Evolutionary conservation across 2,888 invertebrate genomes (phyloP).

Genomic region (Cephus pygmeus): DNA sequence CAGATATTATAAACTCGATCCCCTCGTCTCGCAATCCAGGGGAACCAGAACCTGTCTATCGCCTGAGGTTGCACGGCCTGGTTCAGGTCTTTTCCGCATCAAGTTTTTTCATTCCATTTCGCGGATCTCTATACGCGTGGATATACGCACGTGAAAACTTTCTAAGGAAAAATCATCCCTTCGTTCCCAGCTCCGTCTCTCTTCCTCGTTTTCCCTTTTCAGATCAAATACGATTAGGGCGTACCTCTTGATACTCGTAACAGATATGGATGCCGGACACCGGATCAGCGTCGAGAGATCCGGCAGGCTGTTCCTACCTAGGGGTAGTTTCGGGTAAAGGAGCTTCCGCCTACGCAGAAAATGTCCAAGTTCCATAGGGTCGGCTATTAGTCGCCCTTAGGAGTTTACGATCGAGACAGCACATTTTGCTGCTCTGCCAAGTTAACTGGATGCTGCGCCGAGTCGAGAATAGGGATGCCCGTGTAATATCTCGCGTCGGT

Average conservation of each 20-base stretch:
- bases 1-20: background rate
- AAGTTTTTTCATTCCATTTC: background rate
- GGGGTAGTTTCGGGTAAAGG: background rate
- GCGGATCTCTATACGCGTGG: background rate
- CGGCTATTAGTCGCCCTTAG: conserved; percentile 37
- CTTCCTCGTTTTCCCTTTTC: background rate
- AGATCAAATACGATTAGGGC: background rate
- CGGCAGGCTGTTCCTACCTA: background rate
- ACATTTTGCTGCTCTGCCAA: background rate
- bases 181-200: background rate
- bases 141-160: background rate
- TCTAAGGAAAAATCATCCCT: background rate
- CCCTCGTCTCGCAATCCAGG: background rate
- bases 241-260: background rate
- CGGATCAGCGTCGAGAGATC: background rate
- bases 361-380: background rate
- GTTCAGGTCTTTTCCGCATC: background rate
- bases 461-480: background rate
- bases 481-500: conserved; percentile 13
- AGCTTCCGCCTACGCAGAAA: background rate
- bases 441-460: background rate
- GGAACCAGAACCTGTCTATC: background rate
- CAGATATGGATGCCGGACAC: no score
- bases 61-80: background rate
- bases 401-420: conserved; percentile 36